Percentiles rank a stretch among this genome's conserved stretches.
phyloP scores from a whole-genome alignment of 1,140 invertebrate genomes.

The Pseudomyrmex concolor region DNA sequence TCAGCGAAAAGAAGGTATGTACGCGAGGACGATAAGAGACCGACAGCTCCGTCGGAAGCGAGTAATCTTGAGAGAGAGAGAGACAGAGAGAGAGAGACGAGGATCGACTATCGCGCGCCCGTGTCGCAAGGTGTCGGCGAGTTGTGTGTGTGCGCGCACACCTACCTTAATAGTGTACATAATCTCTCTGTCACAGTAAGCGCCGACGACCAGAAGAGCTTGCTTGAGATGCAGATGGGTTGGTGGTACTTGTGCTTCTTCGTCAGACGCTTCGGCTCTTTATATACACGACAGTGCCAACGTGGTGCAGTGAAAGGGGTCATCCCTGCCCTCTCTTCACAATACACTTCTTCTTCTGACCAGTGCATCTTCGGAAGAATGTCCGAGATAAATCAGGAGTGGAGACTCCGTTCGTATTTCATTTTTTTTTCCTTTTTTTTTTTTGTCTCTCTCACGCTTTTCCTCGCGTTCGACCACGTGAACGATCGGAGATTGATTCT shows the following conservation, averaged over 20 bases:
- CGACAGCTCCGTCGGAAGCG: not conserved
- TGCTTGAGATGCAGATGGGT: slow-evolving; percentile 78
- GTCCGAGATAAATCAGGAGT: slow-evolving; percentile 66
- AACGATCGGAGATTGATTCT: slow-evolving; percentile 31
- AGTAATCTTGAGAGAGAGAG: not conserved
- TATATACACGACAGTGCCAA: slow-evolving; percentile 81
- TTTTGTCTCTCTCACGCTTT: not conserved
- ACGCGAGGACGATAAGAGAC: not conserved
- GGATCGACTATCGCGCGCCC: not conserved
- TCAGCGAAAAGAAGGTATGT: too few relatives aligned
- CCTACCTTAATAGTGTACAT: slow-evolving; percentile 81
- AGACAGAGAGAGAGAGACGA: not conserved
- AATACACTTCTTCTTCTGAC: slow-evolving; percentile 83
- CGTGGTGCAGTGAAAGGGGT: slow-evolving; percentile 83
- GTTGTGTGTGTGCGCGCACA: slow-evolving; percentile 30
- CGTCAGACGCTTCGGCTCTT: slow-evolving; percentile 81
- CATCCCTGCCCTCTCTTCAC: slow-evolving; percentile 82
- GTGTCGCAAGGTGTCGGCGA: not conserved
- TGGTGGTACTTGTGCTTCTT: slow-evolving; percentile 82
- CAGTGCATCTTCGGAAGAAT: slow-evolving; percentile 82
- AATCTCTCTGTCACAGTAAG: slow-evolving; percentile 76
- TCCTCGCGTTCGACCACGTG: not conserved
- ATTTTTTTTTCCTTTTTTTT: slow-evolving; percentile 21
- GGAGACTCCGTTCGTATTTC: slow-evolving; percentile 19
- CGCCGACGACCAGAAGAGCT: slow-evolving; percentile 78